Base-by-base conservation (phyloP, 2,797 vertebrate genomes). In the Poecilia wingei region DNA sequence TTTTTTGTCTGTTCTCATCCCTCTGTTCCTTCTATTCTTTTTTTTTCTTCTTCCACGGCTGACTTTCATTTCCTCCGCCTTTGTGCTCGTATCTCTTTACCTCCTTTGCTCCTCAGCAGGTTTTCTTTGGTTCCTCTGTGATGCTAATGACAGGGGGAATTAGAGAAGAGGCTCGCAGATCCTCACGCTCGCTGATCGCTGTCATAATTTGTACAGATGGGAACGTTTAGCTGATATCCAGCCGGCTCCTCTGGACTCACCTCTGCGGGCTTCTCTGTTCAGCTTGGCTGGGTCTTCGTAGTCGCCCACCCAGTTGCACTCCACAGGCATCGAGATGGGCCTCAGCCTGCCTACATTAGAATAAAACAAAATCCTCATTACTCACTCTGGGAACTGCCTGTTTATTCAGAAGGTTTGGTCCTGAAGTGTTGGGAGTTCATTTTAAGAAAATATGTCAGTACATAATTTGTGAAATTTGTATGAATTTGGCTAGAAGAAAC, bases 251-350 rank as follows among this genome's bases (percentile, higher is more conserved):
- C 78, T 39, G 83, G 78, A 43, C 86, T 92, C 87, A 94, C 92
- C 92, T 94, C 93, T 87, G 81, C 88, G 91, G 79, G 95, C 97
- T 86, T 99, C 98, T 95, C 97, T 96, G 95, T 97, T 98, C 81
- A 98, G 96, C 95, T 98, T 98, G 95, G 94, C 96, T 82, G 97
- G 97, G 92, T 99, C 98, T 95, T 99, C 98, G 89, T 98, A 98
- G 95, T 99, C 98, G 93, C 98, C 97, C 93, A 97, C 98, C 98
- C 98, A 99, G 95, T 97, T 99, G 95, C 98, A 99, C 95, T 99
- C 98, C 91, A 98, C 97, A 85, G 98, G 98, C 98, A 99, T 99
- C 89, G 98, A 99, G 94, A 99, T 98, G 93, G 98, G 98, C 90
- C 98, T 97, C 90, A 99, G 95, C 91, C 98, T 97, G 90, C 98